Base-by-base conservation (phyloP, 1,140 invertebrate genomes). In the Metopolophium dirhodum region DNA sequence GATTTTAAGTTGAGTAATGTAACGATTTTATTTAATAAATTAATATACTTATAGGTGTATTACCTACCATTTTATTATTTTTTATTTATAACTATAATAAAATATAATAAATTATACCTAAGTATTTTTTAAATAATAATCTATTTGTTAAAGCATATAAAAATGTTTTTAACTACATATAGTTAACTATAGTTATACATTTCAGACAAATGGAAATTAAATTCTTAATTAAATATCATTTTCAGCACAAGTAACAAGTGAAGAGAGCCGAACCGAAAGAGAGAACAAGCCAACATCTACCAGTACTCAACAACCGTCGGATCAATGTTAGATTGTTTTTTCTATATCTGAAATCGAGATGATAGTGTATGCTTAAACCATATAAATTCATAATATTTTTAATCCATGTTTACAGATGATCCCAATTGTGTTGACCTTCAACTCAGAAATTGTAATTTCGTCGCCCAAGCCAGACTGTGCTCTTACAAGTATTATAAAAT, bases 401-500 rank as follows among this genome's bases (percentile, higher is more conserved):
- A 49, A 49, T 37, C 26, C 54, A 54, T 90, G 11, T 61, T 68
- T 90, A 9, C 37, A 90, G 94, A 94, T 20, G 93, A 93, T 83
- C 7, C 92, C 1, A 93, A 94, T 7, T 98, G 98, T 94, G 95
- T 96, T 86, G 98, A 98, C 95, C 30, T 85, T n/a, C 97, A 96
- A 94, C 96, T 97, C 94, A 94, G 95, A 23, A 97, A 97, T 95
- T 98, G 98, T 95, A 96, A 96, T 92, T 95, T 98, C 94, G 97
- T 98, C 0, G 96, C 97, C 0, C 97, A 98, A 95, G 97, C 97
- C 22, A 96, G 97, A 83, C 96, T 98, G 1, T 98, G 98, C 95
- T 96, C 96, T 94, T 98, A 98, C 95, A 96, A 97, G 93, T 98
- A 97, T 95, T 98, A 98, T 95, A 96, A 96, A 57, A 96, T 96